Evolutionary conservation across 2,888 invertebrate species (phyloP), one percentile per base, ranked within the genome.

Genomic region (Gastracanthus pulcherrimus): DNA sequence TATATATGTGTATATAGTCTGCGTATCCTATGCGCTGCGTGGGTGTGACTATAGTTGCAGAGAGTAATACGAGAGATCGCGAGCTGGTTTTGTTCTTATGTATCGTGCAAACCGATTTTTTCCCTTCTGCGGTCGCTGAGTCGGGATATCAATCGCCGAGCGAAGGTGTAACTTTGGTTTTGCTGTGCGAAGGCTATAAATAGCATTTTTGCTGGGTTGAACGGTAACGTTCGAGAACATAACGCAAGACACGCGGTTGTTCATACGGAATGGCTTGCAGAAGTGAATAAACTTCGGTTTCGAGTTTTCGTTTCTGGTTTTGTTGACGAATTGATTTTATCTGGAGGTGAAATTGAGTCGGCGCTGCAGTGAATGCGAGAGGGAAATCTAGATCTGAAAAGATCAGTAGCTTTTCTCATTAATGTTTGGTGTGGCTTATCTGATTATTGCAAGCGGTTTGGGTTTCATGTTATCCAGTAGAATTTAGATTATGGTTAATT

Each of bases 11-110:
- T n/a, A n/a, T 60, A 6, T 19, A 45, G n/a, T n/a, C 0, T 4
- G 16, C 23, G 26, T 26, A 26, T 26, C 55, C 26, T 9, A 19
- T 41, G 83, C 79, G 55, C 19, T 36, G 84, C 76, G 64, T 36
- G 36, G 19, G 71, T 26, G 45, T 31, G 60, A 45, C 45, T 13
- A 16, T 45, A 45, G 3, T 2, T 41, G 16, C 3, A 3, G 1
- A 55, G 55, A 55, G 55, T 1, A 48, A 6, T 19, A 7, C 34
- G 34, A 34, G 60, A 7, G 34, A 60, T 31, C n/a, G n/a, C n/a
- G n/a, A n/a, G n/a, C n/a, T n/a, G n/a, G n/a, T n/a, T n/a, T n/a
- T n/a, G n/a, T n/a, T n/a, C n/a, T n/a, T n/a, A n/a, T n/a, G n/a
- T n/a, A n/a, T n/a, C n/a, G n/a, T n/a, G n/a, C n/a, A n/a, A n/a